Evolutionary conservation across 2,113 vertebrate species (phyloP).

Genomic region (Pseudorhombus dupliciocellatus): DNA sequence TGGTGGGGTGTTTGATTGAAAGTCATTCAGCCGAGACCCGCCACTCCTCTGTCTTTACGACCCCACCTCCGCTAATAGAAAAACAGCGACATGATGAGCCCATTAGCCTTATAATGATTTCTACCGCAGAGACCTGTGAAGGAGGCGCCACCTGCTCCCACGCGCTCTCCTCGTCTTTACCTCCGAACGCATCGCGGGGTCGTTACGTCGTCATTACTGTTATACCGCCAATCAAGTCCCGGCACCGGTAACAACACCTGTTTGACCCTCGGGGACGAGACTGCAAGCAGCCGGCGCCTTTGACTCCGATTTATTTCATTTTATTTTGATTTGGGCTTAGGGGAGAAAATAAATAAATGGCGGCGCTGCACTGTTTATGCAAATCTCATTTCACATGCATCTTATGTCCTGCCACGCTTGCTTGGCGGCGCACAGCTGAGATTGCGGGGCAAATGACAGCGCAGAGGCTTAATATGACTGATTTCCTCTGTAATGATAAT

Average conservation of each 20-base stretch:
- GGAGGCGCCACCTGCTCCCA: constrained; percentile 2
- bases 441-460: constrained; percentile 68
- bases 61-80: constrained; percentile 34
- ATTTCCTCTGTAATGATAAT: constrained; percentile 76
- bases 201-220: constrained; percentile 48
- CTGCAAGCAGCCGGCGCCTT: constrained; percentile 16
- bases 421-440: constrained; percentile 64
- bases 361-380: constrained; percentile 71
- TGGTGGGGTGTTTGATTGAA: not conserved
- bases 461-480: constrained; percentile 70
- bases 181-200: constrained; percentile 42
- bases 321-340: constrained; percentile 1
- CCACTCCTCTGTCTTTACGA: not conserved
- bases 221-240: constrained; percentile 30
- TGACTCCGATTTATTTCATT: constrained; percentile 22
- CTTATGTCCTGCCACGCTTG: constrained; percentile 63
- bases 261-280: not conserved
- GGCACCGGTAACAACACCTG: constrained; percentile 20
- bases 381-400: constrained; percentile 78
- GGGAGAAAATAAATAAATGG: constrained; percentile 68
- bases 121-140: constrained; percentile 28
- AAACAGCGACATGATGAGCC: constrained; percentile 61
- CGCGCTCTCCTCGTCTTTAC: not conserved
- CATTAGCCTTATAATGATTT: constrained; percentile 46
- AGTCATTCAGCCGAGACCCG: not conserved